Base-by-base conservation (phyloP, 2,113 vertebrate species). In the Taxidea taxus region DNA sequence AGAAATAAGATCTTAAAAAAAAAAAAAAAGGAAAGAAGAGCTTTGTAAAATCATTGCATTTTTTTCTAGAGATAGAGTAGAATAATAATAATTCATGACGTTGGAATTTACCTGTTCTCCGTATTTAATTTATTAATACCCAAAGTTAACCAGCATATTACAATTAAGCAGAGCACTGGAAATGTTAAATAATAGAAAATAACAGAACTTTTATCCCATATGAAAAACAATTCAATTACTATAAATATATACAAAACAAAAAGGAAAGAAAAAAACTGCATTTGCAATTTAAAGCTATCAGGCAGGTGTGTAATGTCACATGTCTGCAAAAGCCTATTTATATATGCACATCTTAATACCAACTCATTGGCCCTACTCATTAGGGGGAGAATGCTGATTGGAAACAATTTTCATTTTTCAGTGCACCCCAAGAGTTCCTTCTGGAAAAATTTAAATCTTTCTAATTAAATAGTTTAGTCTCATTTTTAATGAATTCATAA, bases 271-370 rank as follows among this genome's bases (percentile, higher is more conserved):
- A 97, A 97, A 97, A 81, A 49, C 80, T 97, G 16, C 90, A 97
- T 97, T 98, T 98, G 97, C 93, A 98, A 97, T 97, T 97, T 98
- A 97, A 97, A 97, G 80, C 42, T 96, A 85, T 93, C 12, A 1
- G 93, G 91, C 96, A 98, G 97, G 96, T 98, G 97, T 93, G 80
- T 97, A 93, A 96, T 96, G 51, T 98, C 97, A 97, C 91, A 97
- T 97, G 96, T 95, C 91, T 96, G 80, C 96, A 90, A 80, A 97
- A 95, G 72, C 51, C 93, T 98, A 96, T 92, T 98, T 98, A 97
- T 96, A 97, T 97, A 97, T 98, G 96, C 95, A 98, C 97, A 98
- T 97, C 98, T 98, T 97, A 98, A 98, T 98, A 97, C 15, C 64
- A 92, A 85, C 93, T 97, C 95, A 68, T 96, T 97, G 96, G 95